phyloP scores from a whole-genome alignment of 2,797 vertebrate genomes.

The Leptodactylus fallax region DNA sequence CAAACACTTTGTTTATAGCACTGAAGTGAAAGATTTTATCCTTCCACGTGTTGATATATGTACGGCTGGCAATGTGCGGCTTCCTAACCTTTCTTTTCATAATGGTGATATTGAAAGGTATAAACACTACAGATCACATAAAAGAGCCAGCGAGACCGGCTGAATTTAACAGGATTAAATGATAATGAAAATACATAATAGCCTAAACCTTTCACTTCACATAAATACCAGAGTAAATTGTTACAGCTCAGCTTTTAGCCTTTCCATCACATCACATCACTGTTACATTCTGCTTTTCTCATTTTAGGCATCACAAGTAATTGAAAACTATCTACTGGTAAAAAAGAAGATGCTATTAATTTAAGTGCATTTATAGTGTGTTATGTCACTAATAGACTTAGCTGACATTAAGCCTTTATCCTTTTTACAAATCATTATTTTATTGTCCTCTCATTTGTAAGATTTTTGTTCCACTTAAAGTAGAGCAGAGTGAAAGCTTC shows the following conservation, averaged over 20 bases:
- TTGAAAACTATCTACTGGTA: slow-evolving; percentile 75
- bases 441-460: slow-evolving; percentile 73
- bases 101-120: slow-evolving; percentile 36
- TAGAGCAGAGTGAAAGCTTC: slow-evolving; percentile 70
- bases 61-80: not conserved
- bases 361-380: slow-evolving; percentile 74
- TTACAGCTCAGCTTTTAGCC: slow-evolving; percentile 65
- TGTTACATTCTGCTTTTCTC: slow-evolving; percentile 69
- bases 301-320: slow-evolving; percentile 72
- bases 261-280: slow-evolving; percentile 67
- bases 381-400: slow-evolving; percentile 74
- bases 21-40: not conserved
- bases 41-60: not conserved
- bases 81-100: slow-evolving; percentile 34
- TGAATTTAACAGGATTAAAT: slow-evolving; percentile 66
- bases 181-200: slow-evolving; percentile 58
- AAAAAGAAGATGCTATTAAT: slow-evolving; percentile 72
- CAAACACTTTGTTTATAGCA: not conserved
- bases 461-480: slow-evolving; percentile 73
- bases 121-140: slow-evolving; percentile 47
- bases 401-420: slow-evolving; percentile 73
- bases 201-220: slow-evolving; percentile 61
- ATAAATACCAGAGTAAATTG: slow-evolving; percentile 41
- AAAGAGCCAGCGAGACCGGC: not conserved
- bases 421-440: slow-evolving; percentile 75